These are phyloP conservation scores for Scolanthus callimorphus DNA, from an alignment of 92 coral and sea anemone species.

Conservation along the genomic window DNA sequence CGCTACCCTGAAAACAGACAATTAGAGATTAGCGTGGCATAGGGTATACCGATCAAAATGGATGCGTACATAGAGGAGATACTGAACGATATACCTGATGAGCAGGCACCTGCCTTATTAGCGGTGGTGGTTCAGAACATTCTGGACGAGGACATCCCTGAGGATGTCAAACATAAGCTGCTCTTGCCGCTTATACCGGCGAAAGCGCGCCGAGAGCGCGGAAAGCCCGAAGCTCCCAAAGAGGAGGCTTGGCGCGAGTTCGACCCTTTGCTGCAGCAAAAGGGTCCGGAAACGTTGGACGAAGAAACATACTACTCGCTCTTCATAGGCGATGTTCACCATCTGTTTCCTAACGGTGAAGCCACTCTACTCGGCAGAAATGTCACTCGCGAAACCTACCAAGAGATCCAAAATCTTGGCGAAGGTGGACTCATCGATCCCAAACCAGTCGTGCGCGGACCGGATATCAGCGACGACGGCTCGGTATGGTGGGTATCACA, in stretches of 20 bases:
- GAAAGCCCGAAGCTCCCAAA: too few relatives aligned
- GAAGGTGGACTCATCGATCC: background rate
- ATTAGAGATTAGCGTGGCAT: too few relatives aligned
- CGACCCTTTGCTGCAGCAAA: slow-evolving; percentile 7
- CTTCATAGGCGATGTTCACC: background rate
- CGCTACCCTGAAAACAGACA: too few relatives aligned
- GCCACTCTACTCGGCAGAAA: background rate
- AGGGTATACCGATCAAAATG: too few relatives aligned
- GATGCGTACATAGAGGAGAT: too few relatives aligned
- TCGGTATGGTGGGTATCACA: slow-evolving; percentile 23
- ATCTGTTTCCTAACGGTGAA: too few relatives aligned
- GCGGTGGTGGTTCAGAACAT: slow-evolving; percentile 1
- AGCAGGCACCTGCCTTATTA: background rate
- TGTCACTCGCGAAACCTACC: background rate
- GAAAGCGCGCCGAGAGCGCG: background rate
- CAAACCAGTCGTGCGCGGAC: slow-evolving; percentile 8
- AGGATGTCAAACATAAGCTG: slow-evolving; percentile 5
- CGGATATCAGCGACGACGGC: slow-evolving; percentile 17
- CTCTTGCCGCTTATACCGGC: slow-evolving; percentile 4
- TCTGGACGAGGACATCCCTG: slow-evolving; percentile 10
- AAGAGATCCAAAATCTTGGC: background rate
- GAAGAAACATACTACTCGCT: background rate
- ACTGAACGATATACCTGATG: background rate
- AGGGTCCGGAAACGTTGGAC: slow-evolving; percentile 1
- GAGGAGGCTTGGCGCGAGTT: too few relatives aligned